A percentile compares a stretch with the other conserved stretches of the same genome.
These are phyloP conservation scores for Helicolenus hilgendorfi DNA, from an alignment of 2,797 vertebrate species.

Conservation along the genomic window DNA sequence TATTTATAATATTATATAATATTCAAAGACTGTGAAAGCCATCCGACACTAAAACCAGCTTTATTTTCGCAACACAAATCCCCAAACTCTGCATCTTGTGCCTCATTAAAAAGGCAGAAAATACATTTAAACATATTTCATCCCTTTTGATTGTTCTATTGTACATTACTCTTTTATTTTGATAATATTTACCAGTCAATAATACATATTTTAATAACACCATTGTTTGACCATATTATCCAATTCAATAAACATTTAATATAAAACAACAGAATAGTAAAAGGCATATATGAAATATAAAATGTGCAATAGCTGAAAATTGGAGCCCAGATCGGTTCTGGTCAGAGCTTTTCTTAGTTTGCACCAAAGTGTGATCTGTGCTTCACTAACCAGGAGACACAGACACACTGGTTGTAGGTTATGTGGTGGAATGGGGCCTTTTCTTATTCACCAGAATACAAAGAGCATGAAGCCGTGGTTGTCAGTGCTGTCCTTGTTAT, in stretches of 20 bases:
- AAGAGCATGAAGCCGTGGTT: neutral
- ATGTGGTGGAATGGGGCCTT: neutral
- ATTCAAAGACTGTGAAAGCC: neutral
- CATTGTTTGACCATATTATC: conserved; percentile 7
- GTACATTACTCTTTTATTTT: neutral
- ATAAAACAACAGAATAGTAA: conserved; percentile 49
- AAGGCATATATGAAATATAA: conserved; percentile 41
- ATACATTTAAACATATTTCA: conserved; percentile 4
- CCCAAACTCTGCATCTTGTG: neutral
- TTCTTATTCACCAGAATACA: conserved; percentile 3
- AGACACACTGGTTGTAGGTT: neutral
- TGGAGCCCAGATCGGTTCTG: neutral
- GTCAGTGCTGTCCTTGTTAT: conserved; percentile 22
- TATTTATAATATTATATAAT: neutral
- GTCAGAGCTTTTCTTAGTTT: neutral
- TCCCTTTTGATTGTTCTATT: conserved; percentile 50
- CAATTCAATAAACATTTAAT: conserved; percentile 20
- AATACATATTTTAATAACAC: conserved; percentile 29
- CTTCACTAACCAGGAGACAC: neutral
- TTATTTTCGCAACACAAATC: conserved; percentile 60
- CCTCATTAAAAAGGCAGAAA: conserved; percentile 17
- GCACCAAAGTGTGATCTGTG: neutral
- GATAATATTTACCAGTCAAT: conserved; percentile 5
- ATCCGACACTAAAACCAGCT: conserved; percentile 23
- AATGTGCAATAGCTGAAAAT: conserved; percentile 34